Evolutionary conservation across 2,113 vertebrate genomes (phyloP).

Genomic region (Ochotona princeps): DNA sequence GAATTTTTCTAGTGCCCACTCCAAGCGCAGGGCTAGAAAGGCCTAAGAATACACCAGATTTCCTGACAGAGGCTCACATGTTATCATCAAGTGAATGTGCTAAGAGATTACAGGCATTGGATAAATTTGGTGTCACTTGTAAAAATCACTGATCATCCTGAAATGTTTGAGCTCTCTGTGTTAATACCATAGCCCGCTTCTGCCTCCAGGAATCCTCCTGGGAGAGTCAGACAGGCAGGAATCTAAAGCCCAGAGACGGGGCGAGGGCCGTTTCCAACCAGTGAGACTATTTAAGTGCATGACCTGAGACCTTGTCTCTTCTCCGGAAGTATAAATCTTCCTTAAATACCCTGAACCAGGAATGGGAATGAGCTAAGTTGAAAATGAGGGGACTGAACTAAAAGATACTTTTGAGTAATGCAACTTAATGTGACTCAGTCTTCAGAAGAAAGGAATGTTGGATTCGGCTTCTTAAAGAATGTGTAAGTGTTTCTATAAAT

Average conservation of each 20-base stretch:
- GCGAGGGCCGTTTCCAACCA: background rate
- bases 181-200: background rate
- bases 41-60: background rate
- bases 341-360: background rate
- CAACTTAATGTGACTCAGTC: constrained; percentile 31
- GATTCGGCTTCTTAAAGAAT: constrained; percentile 35
- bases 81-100: background rate
- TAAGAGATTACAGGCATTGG: background rate
- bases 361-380: background rate
- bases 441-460: constrained; percentile 6
- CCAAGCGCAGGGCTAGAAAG: accelerated
- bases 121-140: background rate
- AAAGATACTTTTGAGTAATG: constrained; percentile 62
- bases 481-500: constrained; percentile 69
- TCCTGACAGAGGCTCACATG: background rate
- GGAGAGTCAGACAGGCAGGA: background rate
- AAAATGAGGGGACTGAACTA: constrained; percentile 52
- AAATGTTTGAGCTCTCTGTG: background rate
- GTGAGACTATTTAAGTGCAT: background rate
- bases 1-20: accelerated
- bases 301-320: background rate
- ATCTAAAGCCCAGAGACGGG: background rate
- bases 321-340: background rate
- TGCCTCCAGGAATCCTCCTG: background rate
- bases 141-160: background rate